Evolutionary conservation across 2,888 invertebrate genomes (phyloP).

Genomic region (Griposia aprilina): DNA sequence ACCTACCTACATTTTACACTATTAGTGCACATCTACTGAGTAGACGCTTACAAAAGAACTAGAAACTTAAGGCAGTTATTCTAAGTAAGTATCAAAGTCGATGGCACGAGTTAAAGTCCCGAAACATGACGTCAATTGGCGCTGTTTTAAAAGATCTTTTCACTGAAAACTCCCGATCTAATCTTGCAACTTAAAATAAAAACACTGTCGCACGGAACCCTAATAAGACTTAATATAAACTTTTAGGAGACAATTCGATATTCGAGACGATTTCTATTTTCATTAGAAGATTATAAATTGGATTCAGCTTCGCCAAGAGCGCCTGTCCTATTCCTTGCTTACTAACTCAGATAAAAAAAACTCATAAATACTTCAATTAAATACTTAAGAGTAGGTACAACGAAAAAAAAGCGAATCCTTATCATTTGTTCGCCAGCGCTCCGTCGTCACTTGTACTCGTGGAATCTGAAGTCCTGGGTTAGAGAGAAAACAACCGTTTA

Average conservation of each 20-base stretch:
- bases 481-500: background rate
- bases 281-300: background rate
- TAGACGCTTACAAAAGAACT: background rate
- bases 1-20: background rate
- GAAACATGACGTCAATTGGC: background rate
- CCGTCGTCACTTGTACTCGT: background rate
- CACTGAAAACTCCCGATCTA: background rate
- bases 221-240: background rate
- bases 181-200: background rate
- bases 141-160: background rate
- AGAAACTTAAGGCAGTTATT: background rate
- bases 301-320: background rate
- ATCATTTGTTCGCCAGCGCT: background rate
- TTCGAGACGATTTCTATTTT: background rate
- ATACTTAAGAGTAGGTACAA: background rate
- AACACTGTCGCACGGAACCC: background rate
- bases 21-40: background rate
- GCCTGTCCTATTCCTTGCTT: background rate
- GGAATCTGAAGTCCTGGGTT: slow-evolving; percentile 26
- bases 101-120: background rate
- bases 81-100: background rate
- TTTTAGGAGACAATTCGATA: background rate
- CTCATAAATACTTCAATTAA: background rate
- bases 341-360: background rate
- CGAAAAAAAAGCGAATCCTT: background rate